phyloP scores from a whole-genome alignment of 2,888 invertebrate species.

The Bhutanitis thaidina region DNA sequence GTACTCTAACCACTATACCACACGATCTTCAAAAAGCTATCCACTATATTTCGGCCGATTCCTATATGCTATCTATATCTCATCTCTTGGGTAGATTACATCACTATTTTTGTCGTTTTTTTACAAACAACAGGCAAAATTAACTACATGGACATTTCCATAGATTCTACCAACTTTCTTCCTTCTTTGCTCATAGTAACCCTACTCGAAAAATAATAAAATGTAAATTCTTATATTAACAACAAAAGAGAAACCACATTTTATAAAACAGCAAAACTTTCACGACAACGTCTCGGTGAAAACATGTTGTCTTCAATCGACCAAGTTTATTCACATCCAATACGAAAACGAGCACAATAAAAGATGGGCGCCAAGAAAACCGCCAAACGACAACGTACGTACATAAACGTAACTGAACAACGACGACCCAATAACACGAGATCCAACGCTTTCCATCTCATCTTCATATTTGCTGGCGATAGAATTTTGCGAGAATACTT shows the following conservation, averaged over 20 bases:
- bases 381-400: constrained; percentile 1
- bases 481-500: constrained; percentile 41
- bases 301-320: constrained; percentile 3
- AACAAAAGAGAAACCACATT: background rate
- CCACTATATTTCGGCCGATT: too few relatives aligned
- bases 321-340: constrained; percentile 8
- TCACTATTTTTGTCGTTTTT: too few relatives aligned
- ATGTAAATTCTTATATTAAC: too few relatives aligned
- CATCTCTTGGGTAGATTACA: too few relatives aligned
- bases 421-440: constrained; percentile 20
- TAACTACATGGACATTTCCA: too few relatives aligned
- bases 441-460: constrained; percentile 28
- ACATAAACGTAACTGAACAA: constrained; percentile 17
- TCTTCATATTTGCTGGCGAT: constrained; percentile 35
- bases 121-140: too few relatives aligned
- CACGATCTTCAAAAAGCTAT: too few relatives aligned
- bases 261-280: background rate
- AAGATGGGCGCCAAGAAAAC: constrained; percentile 7
- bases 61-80: too few relatives aligned
- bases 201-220: too few relatives aligned
- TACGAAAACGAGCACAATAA: constrained; percentile 10
- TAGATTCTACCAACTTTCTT: too few relatives aligned
- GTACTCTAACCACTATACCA: too few relatives aligned
- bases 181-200: too few relatives aligned
- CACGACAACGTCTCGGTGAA: background rate